phyloP scores from a whole-genome alignment of 2,113 vertebrate species.

The Motacilla alba region DNA sequence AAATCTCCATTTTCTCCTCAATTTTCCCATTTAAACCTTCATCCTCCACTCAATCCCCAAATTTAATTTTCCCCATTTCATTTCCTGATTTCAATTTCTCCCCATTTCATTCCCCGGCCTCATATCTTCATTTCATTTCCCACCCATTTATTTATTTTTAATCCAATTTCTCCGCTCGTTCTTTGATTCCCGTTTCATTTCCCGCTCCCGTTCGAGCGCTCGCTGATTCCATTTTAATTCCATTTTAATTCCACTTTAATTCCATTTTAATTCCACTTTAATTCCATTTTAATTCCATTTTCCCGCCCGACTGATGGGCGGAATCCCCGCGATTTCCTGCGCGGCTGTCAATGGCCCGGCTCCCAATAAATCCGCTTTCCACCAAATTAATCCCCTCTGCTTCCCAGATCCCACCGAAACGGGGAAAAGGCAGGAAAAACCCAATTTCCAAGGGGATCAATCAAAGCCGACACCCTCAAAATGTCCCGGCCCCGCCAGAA shows the following conservation, averaged over 20 bases:
- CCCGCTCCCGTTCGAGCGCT: too few relatives aligned
- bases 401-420: too few relatives aligned
- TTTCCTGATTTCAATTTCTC: too few relatives aligned
- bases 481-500: background rate
- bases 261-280: background rate
- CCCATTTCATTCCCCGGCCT: too few relatives aligned
- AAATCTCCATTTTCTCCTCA: background rate
- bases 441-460: slow-evolving; percentile 9
- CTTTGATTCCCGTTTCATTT: too few relatives aligned
- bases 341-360: background rate
- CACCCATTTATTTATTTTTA: too few relatives aligned
- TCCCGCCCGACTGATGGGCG: background rate
- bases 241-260: background rate
- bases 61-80: too few relatives aligned
- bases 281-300: background rate
- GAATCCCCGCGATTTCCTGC: background rate
- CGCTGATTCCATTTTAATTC: too few relatives aligned
- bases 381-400: slow-evolving; percentile 1
- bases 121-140: too few relatives aligned
- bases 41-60: too few relatives aligned
- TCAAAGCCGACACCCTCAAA: slow-evolving; percentile 19
- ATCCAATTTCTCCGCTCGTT: too few relatives aligned
- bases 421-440: background rate
- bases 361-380: background rate
- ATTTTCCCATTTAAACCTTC: too few relatives aligned